Base-by-base conservation (phyloP, 2,888 invertebrate species). In the Diaprepes abbreviatus region DNA sequence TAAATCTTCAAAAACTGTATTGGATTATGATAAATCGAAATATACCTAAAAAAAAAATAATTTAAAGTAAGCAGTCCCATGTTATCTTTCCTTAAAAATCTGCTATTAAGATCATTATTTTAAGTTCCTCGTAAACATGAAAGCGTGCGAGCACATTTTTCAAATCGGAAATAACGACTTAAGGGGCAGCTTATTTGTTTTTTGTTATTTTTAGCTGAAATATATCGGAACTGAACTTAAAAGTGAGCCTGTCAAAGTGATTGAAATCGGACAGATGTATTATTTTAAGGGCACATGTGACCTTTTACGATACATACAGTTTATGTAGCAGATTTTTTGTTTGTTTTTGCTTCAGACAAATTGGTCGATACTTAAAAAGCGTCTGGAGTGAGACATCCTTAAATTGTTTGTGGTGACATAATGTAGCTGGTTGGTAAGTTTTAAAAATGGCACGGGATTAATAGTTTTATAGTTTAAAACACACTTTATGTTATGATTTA, bases 181-280 rank as follows among this genome's bases (percentile, higher is more conserved):
- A 65, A 62, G 68, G 71, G 66, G 71, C 73, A 55, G 65, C 59
- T 67, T 68, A 72, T 71, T 75, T 72, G 73, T 78, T 78, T 79
- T 79, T 81, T 82, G 81, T 81, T 82, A 81, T 81, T 82, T 82
- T 81, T 81, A 79, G 80, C 66, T 57, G 48, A 35, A 50, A 54
- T 66, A 70, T 77, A 77, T 79, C 73, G 76, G 78, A 79, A 77
- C 76, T 74, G 70, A 71, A 74, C 70, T 74, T 74, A 66, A 73
- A 72, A 70, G 70, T 66, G 54, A 45, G 77, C 77, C 80, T 81
- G 83, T 82, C 82, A 82, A 74, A 76, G 77, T 82, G 83, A 83
- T 83, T 82, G 83, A 83, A 80, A 80, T 76, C 79, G 79, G 82
- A 80, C 83, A 83, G 83, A 83, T 83, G 83, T 83, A 83, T 82